These are phyloP conservation scores for Megatriorchis doriae DNA, from an alignment of 2,113 vertebrate genomes.

Conservation along the genomic window DNA sequence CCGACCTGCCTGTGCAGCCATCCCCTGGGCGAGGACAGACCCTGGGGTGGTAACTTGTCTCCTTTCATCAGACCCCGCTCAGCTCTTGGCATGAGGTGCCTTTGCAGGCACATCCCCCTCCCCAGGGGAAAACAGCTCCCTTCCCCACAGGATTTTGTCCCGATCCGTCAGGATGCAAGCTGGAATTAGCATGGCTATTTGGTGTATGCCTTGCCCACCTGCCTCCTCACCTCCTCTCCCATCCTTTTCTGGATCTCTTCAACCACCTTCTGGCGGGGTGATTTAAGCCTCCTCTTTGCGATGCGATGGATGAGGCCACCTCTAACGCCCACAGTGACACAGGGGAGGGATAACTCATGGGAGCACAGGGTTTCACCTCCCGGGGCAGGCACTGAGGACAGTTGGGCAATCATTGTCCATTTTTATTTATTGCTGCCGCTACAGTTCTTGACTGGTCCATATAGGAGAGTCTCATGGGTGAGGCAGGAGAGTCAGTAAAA, in stretches of 20 bases:
- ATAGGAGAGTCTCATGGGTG: background rate
- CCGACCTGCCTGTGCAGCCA: accelerated
- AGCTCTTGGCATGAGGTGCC: background rate
- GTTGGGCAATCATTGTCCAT: constrained; percentile 33
- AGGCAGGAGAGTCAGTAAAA: background rate
- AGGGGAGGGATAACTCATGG: constrained; percentile 35
- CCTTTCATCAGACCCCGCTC: background rate
- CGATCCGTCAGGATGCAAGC: background rate
- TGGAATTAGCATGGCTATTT: background rate
- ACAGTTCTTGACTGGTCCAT: background rate
- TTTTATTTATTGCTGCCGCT: constrained; percentile 57
- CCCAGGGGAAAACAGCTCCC: background rate
- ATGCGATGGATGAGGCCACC: background rate
- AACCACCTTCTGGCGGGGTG: background rate
- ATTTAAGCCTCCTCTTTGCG: background rate
- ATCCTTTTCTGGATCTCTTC: background rate
- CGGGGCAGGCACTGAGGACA: background rate
- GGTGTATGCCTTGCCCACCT: background rate
- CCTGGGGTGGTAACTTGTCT: background rate
- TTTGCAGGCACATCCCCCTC: background rate
- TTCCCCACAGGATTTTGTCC: background rate
- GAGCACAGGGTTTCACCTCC: background rate
- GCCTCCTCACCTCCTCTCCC: background rate
- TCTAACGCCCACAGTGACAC: background rate
- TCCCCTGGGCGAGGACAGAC: background rate